Evolutionary conservation across 2,113 vertebrate species (phyloP), one percentile per base, ranked within the genome.

Genomic region (Corythoichthys haematopterus): DNA sequence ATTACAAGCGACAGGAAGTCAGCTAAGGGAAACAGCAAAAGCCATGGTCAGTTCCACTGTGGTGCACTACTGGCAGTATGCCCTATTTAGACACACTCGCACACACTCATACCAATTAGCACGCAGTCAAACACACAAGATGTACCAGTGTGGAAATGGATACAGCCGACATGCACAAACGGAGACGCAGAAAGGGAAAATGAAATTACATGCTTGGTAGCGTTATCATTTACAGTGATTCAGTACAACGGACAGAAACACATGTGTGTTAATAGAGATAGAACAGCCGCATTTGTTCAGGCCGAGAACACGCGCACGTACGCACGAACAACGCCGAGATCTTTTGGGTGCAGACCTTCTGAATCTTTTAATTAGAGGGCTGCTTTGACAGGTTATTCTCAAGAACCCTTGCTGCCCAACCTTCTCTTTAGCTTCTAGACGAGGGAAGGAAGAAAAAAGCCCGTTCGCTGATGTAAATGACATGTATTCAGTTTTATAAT

Each of bases 291-390:
- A 62, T 72, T 69, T 61, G 64, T 71, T 72, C 63, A 66, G 46
- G 67, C 37, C 15, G 14, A 56, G 36, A 63, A 70, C 74, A 55
- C 64, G 43, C 64, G 16, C 55, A 66, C 51, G 35, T 46, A 65
- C 45, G 47, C 69, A 48, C 58, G 66, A 80, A 46, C 1, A 2
- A 40, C 37, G 78, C 73, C 83, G 70, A 78, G 66, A 70, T 80
- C 20, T 28, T 76, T 15, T 52, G 70, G 80, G 79, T 79, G 20
- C 71, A 76, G 65, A 69, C 83, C 66, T 71, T 65, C 64, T 75
- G 75, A 80, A 69, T 84, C 72, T 83, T 80, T 85, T 87, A 87
- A 87, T 85, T 82, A 73, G 84, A 81, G 74, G 81, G 72, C 63
- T 83, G 76, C 82, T 85, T 88, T 87, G 81, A 88, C 80, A 78